Evolutionary conservation across 2,797 vertebrate genomes (phyloP), one percentile per base, ranked within the genome.

Genomic region (Anguilla anguilla): DNA sequence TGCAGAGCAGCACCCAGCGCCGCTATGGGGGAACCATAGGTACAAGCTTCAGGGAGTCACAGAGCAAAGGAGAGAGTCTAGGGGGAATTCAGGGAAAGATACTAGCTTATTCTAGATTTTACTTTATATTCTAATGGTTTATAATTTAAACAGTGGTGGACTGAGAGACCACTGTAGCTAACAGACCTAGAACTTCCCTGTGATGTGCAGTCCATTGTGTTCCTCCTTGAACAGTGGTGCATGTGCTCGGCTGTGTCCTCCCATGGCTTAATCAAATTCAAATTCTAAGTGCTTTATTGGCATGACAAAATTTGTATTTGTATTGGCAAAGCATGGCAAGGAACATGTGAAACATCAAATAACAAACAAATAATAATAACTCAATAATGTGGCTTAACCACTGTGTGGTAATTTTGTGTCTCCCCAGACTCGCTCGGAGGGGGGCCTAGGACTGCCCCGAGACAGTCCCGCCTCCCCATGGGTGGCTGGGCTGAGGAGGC

Each of bases 401-500:
- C 35, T 79, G 35, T 3, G 15, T 82, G 46, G 46, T 51, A 0
- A 49, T 82, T 51, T 25, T 79, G 31, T 46, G 22, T 25, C 83
- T 39, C 69, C 86, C 1, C 90, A 96, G 95, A 95, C 67, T 88
- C 89, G 86, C 57, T 93, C 74, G 91, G 91, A 57, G 87, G 91
- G n/a, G 93, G 92, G 2, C 90, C 87, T 87, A 97, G 96, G 91
- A 94, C 92, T 86, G 89, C 95, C 2, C 96, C 96, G 46, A 97
- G 98, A 91, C 96, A 96, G 5, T 96, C 97, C 13, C 97, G 97
- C 53, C 94, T 98, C 90, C 97, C 98, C 5, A 97, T 99, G 92
- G 99, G 98, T 86, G 98, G 98, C 2, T 99, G 99, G 99, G 97
- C 97, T 19, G 98, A 99, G 92, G 97, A 98, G 0, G 95, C 95